These are phyloP conservation scores for Natrix natrix DNA, from an alignment of 2,797 vertebrate species.

Conservation along the genomic window DNA sequence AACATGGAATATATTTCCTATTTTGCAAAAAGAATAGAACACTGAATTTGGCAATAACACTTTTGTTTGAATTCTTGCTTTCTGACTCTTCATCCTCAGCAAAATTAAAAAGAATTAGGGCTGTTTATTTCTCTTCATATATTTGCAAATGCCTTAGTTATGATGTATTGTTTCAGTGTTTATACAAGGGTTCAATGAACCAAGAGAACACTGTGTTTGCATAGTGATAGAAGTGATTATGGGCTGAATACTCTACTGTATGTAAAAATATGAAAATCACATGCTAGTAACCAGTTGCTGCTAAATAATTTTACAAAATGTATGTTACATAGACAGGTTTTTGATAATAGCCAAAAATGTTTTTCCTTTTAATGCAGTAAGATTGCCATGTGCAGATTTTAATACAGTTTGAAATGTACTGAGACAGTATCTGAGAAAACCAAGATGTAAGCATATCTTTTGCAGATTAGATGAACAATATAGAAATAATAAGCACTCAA, in stretches of 20 bases:
- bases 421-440: not conserved
- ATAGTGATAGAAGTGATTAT: not conserved
- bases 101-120: not conserved
- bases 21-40: not conserved
- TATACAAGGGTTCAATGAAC: not conserved
- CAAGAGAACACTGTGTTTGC: not conserved
- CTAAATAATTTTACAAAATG: not conserved
- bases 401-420: not conserved
- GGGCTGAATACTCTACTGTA: not conserved
- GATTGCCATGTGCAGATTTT: not conserved
- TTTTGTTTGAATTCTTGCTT: not conserved
- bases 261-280: not conserved
- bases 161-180: not conserved
- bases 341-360: not conserved
- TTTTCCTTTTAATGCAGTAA: not conserved
- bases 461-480: not conserved
- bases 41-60: not conserved
- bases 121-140: not conserved
- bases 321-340: not conserved
- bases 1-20: not conserved
- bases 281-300: not conserved
- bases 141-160: not conserved
- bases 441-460: not conserved
- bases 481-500: not conserved
- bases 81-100: not conserved